These are phyloP conservation scores for Pan paniscus DNA, from an alignment of 2,113 vertebrate genomes.

Conservation along the genomic window DNA sequence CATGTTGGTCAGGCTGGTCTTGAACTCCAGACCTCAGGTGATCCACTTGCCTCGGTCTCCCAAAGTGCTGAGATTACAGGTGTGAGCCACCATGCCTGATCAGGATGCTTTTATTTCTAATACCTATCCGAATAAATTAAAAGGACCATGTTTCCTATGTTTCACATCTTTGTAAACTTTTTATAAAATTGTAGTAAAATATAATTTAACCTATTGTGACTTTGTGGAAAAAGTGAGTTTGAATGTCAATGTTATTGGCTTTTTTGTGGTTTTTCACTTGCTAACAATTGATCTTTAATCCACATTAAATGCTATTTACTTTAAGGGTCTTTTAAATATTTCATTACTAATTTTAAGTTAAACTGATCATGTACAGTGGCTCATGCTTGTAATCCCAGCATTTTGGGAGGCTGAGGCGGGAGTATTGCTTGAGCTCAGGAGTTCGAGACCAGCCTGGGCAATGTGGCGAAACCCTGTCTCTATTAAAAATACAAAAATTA, in stretches of 20 bases:
- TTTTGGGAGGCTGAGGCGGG: not conserved
- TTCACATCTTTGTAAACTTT: conserved; percentile 3
- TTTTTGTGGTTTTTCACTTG: not conserved
- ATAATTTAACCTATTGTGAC: not conserved
- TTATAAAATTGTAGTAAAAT: not conserved
- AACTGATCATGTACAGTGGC: not conserved
- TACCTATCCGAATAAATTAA: not conserved
- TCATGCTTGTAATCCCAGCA: not conserved
- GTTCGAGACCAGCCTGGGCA: not conserved
- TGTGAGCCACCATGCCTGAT: too few species aligned
- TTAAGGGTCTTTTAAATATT: not conserved
- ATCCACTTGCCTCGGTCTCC: too few species aligned
- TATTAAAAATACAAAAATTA: not conserved
- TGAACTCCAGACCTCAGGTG: too few species aligned
- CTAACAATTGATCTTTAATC: not conserved
- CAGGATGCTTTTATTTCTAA: conserved; percentile 3
- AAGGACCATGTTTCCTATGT: not conserved
- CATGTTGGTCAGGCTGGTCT: too few species aligned
- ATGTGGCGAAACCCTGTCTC: not conserved
- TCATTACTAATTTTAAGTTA: not conserved
- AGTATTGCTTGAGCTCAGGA: not conserved
- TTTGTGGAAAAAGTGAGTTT: conserved; percentile 4
- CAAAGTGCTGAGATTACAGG: too few species aligned
- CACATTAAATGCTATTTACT: not conserved
- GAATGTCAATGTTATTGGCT: not conserved